Percentiles rank a stretch among this genome's conserved stretches.
phyloP scores from a whole-genome alignment of 2,888 invertebrate genomes.

The Willowsia nigromaculata region DNA sequence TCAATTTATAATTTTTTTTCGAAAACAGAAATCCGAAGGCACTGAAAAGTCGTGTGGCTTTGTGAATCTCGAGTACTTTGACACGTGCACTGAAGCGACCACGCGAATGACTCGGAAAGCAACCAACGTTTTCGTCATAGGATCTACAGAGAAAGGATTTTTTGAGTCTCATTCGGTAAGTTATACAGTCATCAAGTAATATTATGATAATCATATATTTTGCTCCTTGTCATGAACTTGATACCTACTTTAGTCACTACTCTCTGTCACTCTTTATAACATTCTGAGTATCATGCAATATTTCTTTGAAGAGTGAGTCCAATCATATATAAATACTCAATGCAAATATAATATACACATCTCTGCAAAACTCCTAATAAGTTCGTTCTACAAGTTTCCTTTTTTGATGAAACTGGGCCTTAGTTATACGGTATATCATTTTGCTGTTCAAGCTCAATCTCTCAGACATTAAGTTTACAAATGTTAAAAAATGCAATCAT shows the following conservation, averaged over 20 bases:
- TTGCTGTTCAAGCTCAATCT: neutral
- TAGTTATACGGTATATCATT: neutral
- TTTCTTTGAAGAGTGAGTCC: constrained; percentile 13
- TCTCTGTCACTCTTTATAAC: neutral
- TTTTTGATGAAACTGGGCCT: constrained; percentile 67
- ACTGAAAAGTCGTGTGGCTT: constrained; percentile 79
- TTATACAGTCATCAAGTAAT: neutral
- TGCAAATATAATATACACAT: neutral
- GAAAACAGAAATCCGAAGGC: constrained; percentile 77
- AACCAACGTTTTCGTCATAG: constrained; percentile 79
- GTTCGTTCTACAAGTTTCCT: constrained; percentile 70
- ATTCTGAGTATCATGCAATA: neutral
- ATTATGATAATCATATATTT: neutral
- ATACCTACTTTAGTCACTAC: constrained; percentile 43
- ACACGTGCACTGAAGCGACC: constrained; percentile 79
- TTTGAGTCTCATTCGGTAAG: constrained; percentile 79
- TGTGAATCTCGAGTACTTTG: constrained; percentile 79
- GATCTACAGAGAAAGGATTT: constrained; percentile 79
- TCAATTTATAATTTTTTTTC: neutral
- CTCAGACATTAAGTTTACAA: neutral
- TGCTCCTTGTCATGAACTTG: constrained; percentile 29
- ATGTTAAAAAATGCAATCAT: constrained; percentile 11
- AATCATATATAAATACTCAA: constrained; percentile 7
- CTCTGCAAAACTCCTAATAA: constrained; percentile 37
- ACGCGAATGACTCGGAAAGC: constrained; percentile 79